Evolutionary conservation across 2,797 vertebrate genomes (phyloP).

Genomic region (Schizopygopsis pylzovi): DNA sequence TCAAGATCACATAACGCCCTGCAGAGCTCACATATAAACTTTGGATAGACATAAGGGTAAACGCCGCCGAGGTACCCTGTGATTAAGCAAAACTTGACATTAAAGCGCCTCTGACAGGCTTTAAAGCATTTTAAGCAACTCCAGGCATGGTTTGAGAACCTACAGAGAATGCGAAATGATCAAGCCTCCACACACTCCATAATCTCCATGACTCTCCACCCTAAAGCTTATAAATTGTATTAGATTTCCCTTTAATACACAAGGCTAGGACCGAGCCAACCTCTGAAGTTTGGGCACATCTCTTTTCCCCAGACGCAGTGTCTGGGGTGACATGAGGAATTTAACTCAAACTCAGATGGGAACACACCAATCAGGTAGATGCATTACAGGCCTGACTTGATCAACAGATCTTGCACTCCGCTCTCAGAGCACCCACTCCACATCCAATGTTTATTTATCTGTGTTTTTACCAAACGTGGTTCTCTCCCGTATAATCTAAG

Average conservation of each 20-base stretch:
- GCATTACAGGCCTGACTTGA: conserved; percentile 31
- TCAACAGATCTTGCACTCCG: conserved; percentile 16
- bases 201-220: conserved; percentile 77
- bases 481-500: neutral
- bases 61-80: conserved; percentile 51
- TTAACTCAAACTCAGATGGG: conserved; percentile 35
- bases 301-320: conserved; percentile 65
- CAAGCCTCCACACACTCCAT: conserved; percentile 70
- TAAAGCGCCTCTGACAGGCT: conserved; percentile 64
- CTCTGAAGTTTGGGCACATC: conserved; percentile 68
- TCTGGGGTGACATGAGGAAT: conserved; percentile 57
- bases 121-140: conserved; percentile 66
- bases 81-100: conserved; percentile 60
- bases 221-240: conserved; percentile 77
- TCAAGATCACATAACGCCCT: neutral
- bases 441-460: conserved; percentile 34
- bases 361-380: conserved; percentile 53
- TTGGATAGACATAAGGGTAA: conserved; percentile 40
- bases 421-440: neutral
- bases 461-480: neutral
- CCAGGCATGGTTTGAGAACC: conserved; percentile 53
- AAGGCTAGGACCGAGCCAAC: conserved; percentile 71
- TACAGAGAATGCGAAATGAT: conserved; percentile 73
- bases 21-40: neutral
- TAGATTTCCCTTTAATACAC: conserved; percentile 74